Evolutionary conservation across 2,888 invertebrate species (phyloP), one percentile per base, ranked within the genome.

Genomic region (Galeopsomyia nigrocyanea): DNA sequence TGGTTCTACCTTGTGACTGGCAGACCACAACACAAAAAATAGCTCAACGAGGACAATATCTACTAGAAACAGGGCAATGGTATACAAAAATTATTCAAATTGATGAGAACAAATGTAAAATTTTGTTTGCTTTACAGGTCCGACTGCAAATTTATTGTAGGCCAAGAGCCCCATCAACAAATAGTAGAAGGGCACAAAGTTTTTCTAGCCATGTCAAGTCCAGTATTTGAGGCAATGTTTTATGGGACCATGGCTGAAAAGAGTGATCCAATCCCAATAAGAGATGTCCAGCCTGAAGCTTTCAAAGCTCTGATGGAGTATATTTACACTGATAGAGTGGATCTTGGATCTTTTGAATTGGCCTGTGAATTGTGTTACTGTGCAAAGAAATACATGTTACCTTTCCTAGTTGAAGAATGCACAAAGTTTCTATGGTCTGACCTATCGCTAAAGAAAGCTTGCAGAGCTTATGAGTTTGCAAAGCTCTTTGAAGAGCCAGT

Each of bases 301-400:
- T 95, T 95, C 80, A 92, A 92, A 84, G 92, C 94, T 3, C 88
- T 95, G 77, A 86, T 95, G 55, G 93, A 95, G 90, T 94, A 95
- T 80, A 94, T 95, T 69, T 95, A 95, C 81, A 94, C 94, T 10
- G 95, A 95, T 22, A 73, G 76, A 76, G 93, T 95, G 53, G 92
- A 92, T 78, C 90, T 95, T 16, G 91, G 91, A 73, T 94, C 94
- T 0, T 95, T 95, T 83, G 95, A 95, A 80, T 92, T 95, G 82
- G 95, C 95, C 0, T 95, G 95, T 83, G 95, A 95, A 80, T 84
- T 95, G 49, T 95, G 95, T 82, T 95, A 95, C 83, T 94, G 93
- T 68, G 95, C 95, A 13, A 95, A 95, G 81, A 95, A 95, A 81
- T 95, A 95, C 80, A 94, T 95, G 93, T 84, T 95, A 68, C 95